Evolutionary conservation across 2,888 invertebrate genomes (phyloP).

Genomic region (Toxonevra muliebris): DNA sequence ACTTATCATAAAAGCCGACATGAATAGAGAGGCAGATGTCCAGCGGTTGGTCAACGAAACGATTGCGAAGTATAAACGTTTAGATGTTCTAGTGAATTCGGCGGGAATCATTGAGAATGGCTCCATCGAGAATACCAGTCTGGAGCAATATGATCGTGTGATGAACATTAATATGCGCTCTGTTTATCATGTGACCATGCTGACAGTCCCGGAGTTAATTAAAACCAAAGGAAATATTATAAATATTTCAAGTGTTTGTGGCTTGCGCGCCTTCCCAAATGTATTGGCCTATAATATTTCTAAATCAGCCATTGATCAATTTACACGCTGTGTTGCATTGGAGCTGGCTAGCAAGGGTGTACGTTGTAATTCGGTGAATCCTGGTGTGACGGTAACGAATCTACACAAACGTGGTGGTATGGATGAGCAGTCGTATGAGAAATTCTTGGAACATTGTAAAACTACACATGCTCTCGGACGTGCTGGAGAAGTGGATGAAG

Average conservation of each 20-base stretch:
- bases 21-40: slow-evolving; percentile 77
- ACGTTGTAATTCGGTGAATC: slow-evolving; percentile 90
- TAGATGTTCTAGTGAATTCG: slow-evolving; percentile 87
- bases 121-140: slow-evolving; percentile 81
- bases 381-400: slow-evolving; percentile 88
- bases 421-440: slow-evolving; percentile 78
- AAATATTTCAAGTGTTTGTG: slow-evolving; percentile 94
- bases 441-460: slow-evolving; percentile 84
- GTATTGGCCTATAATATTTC: slow-evolving; percentile 92
- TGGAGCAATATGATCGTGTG: slow-evolving; percentile 87
- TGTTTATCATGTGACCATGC: slow-evolving; percentile 81
- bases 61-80: slow-evolving; percentile 75
- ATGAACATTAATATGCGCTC: slow-evolving; percentile 91
- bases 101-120: slow-evolving; percentile 87
- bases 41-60: slow-evolving; percentile 77
- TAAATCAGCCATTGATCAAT: slow-evolving; percentile 93
- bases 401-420: slow-evolving; percentile 87
- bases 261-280: slow-evolving; percentile 87
- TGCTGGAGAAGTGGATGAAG: slow-evolving; percentile 83
- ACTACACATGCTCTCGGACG: slow-evolving; percentile 91
- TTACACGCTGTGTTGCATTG: slow-evolving; percentile 90
- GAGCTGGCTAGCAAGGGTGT: slow-evolving; percentile 85
- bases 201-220: slow-evolving; percentile 86
- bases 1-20: slow-evolving; percentile 73
- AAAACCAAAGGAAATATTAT: slow-evolving; percentile 88